A percentile compares a stretch with the other conserved stretches of the same genome.
These are phyloP conservation scores for Helicolenus hilgendorfi DNA, from an alignment of 2,797 vertebrate species.

Conservation along the genomic window DNA sequence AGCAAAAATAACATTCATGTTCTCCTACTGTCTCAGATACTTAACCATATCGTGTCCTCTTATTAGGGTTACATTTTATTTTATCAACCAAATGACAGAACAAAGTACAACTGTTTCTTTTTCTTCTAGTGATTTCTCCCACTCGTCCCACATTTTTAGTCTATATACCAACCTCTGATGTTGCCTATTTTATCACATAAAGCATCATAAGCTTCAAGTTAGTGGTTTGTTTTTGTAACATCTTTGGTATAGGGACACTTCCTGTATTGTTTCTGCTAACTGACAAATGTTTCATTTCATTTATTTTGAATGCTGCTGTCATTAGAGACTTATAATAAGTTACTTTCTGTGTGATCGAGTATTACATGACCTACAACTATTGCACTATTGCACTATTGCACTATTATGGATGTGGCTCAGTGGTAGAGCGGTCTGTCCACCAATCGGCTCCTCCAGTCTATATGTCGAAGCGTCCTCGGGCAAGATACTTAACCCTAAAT, in stretches of 20 bases:
- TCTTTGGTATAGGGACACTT: background rate
- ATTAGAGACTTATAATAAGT: background rate
- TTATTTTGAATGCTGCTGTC: background rate
- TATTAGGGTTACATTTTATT: background rate
- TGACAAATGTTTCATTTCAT: background rate
- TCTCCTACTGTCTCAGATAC: conserved; percentile 12
- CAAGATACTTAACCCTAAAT: no score
- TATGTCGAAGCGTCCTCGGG: no score
- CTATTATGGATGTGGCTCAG: no score
- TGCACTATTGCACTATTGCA: background rate
- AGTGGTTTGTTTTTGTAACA: background rate
- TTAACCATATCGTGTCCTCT: background rate
- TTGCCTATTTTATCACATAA: background rate
- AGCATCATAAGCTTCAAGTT: background rate
- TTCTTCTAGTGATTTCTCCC: background rate
- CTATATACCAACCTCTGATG: background rate
- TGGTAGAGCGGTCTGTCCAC: no score
- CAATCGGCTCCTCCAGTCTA: no score
- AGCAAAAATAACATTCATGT: conserved; percentile 44
- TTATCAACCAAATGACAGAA: background rate
- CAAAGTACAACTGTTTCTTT: background rate
- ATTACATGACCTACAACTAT: background rate
- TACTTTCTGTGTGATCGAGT: background rate
- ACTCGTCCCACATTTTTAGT: background rate
- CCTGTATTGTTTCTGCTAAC: background rate